These are phyloP conservation scores for Girardia tigrina DNA, from an alignment of 2,888 invertebrate species.

Conservation along the genomic window DNA sequence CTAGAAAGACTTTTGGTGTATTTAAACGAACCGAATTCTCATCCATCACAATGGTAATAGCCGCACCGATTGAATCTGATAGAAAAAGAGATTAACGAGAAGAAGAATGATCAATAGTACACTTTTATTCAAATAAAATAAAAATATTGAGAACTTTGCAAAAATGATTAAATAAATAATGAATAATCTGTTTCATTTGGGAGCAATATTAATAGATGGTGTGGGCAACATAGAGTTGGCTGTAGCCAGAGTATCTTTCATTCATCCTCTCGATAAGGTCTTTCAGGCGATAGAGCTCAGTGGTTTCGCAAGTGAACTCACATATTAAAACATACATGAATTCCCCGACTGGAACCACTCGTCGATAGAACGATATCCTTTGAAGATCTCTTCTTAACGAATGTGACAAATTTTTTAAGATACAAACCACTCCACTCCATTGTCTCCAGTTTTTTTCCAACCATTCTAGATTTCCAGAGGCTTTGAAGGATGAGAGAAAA, in stretches of 20 bases:
- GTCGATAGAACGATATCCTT: neutral
- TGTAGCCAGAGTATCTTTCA: slow-evolving; percentile 7
- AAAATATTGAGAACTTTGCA: too few relatives aligned
- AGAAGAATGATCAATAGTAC: too few relatives aligned
- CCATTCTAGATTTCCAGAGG: slow-evolving; percentile 8
- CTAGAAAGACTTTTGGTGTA: too few relatives aligned
- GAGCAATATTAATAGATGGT: neutral
- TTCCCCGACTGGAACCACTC: neutral
- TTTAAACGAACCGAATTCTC: too few relatives aligned
- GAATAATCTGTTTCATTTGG: too few relatives aligned
- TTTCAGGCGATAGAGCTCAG: neutral
- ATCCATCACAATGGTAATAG: too few relatives aligned
- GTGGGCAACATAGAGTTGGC: neutral
- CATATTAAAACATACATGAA: neutral
- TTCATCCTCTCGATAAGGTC: neutral
- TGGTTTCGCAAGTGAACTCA: neutral
- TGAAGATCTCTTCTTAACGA: neutral
- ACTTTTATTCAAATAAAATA: too few relatives aligned
- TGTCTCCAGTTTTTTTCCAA: slow-evolving; percentile 23
- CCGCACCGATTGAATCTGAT: too few relatives aligned
- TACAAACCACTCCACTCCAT: neutral
- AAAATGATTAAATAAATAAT: too few relatives aligned
- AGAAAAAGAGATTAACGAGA: too few relatives aligned
- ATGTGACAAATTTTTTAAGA: slow-evolving; percentile 1
- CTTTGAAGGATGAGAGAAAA: slow-evolving; percentile 13